Percentiles rank a stretch among this genome's conserved stretches.
Conservation (phyloP, 2,888 invertebrate species). For the Tridacna crocea region DNA sequence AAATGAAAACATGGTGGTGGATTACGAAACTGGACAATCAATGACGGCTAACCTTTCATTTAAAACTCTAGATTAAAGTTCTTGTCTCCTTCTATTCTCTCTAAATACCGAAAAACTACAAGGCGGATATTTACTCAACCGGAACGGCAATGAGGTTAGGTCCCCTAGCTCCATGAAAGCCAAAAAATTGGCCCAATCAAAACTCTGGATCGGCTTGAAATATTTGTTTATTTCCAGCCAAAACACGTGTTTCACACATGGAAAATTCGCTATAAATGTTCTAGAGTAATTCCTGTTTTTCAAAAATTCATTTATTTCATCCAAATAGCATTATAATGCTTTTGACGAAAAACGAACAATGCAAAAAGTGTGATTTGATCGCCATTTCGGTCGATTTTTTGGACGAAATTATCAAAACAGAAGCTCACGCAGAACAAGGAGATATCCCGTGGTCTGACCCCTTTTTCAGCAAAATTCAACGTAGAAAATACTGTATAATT, state of each 20-base stretch:
- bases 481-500: neutral
- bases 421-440: slow-evolving; percentile 71
- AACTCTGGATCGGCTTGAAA: slow-evolving; percentile 42
- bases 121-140: slow-evolving; percentile 35
- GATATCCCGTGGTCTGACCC: slow-evolving; percentile 58
- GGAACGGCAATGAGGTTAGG: slow-evolving; percentile 42
- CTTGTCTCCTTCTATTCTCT: no score
- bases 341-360: slow-evolving; percentile 63
- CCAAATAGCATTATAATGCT: neutral
- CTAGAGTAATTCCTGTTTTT: neutral
- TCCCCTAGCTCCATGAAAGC: slow-evolving; percentile 36
- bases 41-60: no score
- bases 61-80: no score
- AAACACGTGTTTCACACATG: slow-evolving; percentile 57
- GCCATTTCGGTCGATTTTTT: slow-evolving; percentile 80
- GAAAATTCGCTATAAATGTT: neutral
- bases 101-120: no score
- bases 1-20: no score
- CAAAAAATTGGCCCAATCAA: slow-evolving; percentile 59
- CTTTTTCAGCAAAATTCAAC: slow-evolving; percentile 45
- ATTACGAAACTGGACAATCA: no score
- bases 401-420: slow-evolving; percentile 76
- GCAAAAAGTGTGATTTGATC: slow-evolving; percentile 80
- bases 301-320: neutral
- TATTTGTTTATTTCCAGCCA: slow-evolving; percentile 62